A percentile compares a stretch with the other conserved stretches of the same genome.
Evolutionary conservation across 1,140 invertebrate species (phyloP).

Genomic region (Eupristina koningsbergeri): DNA sequence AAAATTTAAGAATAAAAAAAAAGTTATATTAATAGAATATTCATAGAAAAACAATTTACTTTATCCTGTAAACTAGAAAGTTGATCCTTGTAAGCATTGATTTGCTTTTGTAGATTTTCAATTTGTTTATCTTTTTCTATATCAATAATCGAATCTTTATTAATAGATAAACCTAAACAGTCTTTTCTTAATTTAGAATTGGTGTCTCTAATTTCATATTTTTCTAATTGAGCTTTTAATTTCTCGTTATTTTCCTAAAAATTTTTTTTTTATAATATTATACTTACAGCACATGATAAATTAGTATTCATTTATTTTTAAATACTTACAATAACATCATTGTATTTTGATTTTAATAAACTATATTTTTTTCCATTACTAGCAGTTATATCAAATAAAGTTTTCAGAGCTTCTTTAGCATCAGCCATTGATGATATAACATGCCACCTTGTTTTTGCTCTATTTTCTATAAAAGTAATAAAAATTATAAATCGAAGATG

Average conservation of each 20-base stretch:
- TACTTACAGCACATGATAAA: not conserved
- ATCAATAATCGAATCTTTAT: slow-evolving; percentile 39
- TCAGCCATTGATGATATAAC: slow-evolving; percentile 79
- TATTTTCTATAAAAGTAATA: slow-evolving; percentile 73
- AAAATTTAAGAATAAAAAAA: not conserved
- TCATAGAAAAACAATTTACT: too few species aligned
- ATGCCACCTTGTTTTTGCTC: slow-evolving; percentile 77
- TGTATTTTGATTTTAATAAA: slow-evolving; percentile 68
- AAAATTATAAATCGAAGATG: not conserved
- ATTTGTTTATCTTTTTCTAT: slow-evolving; percentile 37
- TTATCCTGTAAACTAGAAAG: slow-evolving; percentile 36
- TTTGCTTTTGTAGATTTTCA: slow-evolving; percentile 44
- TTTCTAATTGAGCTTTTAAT: slow-evolving; percentile 65
- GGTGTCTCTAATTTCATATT: slow-evolving; percentile 68
- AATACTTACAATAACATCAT: slow-evolving; percentile 72
- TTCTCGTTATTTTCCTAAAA: slow-evolving; percentile 55
- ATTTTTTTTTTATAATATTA: not conserved
- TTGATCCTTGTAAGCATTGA: slow-evolving; percentile 50
- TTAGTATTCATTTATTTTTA: not conserved
- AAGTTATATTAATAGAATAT: not conserved
- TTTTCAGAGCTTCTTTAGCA: slow-evolving; percentile 77
- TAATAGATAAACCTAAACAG: not conserved
- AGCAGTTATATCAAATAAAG: slow-evolving; percentile 75
- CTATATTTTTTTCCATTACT: slow-evolving; percentile 72
- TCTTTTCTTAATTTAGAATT: slow-evolving; percentile 52